Base-by-base conservation (phyloP, 2,797 vertebrate species). In the Leptoclinus maculatus region DNA sequence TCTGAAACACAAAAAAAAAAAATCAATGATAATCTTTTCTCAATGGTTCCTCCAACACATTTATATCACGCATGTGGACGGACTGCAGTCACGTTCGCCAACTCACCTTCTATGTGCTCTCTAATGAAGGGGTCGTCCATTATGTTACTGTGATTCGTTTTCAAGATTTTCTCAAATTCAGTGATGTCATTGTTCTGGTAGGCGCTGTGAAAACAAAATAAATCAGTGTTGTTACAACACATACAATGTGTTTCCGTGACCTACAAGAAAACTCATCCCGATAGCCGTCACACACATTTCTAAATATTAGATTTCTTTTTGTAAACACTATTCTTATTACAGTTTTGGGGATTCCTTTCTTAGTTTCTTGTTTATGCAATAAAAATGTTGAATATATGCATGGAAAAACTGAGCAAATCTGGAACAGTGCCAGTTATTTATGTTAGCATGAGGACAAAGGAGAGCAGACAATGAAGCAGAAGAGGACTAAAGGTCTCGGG, bases 151-250 rank as follows among this genome's bases (percentile, higher is more conserved):
- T 99, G 98, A 94, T 99, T 99, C 91, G 98, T 99, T 96, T 99
- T 99, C 91, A 99, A 94, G 94, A 99, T 99, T 95, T 99, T 99
- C 95, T 99, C 98, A 96, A 99, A 99, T 93, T 99, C 98, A 81
- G 97, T 97, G 95, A 99, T 99, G 96, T 99, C 98, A 77, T 99
- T 99, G 96, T 99, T 99, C 95, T 99, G 98, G 96, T 99, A 99
- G 96, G 98, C 97, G 97, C 98, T 99, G 90, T 49, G 78, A 82
- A 71, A 27, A 77, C 77, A 78, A 78, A 78, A 78, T 84, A 89
- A 89, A 23, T 38, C 43, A 7, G 51, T 60, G 80, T 80, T 86
- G 45, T 88, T 84, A 80, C 11, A 85, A 23, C 49, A 4, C 68
- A 77, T 71, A 88, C 71, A 93, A 88, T 83, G 89, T 91, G 66